A percentile compares a stretch with the other conserved stretches of the same genome.
Conservation (phyloP, 2,797 vertebrate species). For the Poeciliopsis infans region DNA sequence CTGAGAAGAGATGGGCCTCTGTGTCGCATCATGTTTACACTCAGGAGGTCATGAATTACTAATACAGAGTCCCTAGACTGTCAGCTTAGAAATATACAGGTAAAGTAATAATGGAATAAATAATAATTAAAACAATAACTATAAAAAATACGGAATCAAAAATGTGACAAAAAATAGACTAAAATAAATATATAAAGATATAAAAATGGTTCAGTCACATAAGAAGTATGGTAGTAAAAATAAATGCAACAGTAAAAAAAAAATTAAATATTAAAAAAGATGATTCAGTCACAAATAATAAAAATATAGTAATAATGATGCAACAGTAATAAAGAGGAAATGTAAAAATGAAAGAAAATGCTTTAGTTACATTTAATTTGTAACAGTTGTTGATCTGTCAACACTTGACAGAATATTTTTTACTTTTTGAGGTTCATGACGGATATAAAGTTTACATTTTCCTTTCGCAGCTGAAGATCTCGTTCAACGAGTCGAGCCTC, state of each 20-base stretch:
- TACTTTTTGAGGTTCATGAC: not conserved
- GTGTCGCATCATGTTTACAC: not conserved
- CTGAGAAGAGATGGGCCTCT: not conserved
- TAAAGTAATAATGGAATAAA: not conserved
- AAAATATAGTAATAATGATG: not conserved
- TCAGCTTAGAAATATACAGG: not conserved
- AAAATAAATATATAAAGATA: not conserved
- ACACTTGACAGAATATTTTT: not conserved
- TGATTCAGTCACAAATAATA: not conserved
- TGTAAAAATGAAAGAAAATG: not conserved
- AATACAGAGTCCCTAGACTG: not conserved
- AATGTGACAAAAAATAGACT: not conserved
- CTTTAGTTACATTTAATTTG: not conserved
- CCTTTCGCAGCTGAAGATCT: constrained; percentile 90
- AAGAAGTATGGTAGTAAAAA: not conserved
- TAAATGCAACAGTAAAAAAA: not conserved
- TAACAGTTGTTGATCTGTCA: not conserved
- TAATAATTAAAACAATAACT: not conserved
- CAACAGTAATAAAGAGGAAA: not conserved
- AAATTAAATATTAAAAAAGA: not conserved
- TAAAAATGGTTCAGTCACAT: not conserved
- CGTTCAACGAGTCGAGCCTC: constrained; percentile 93
- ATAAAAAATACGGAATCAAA: too few species aligned
- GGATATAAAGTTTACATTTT: not conserved
- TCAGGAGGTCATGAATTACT: not conserved